A percentile compares a stretch with the other conserved stretches of the same genome.
Evolutionary conservation across 1,140 invertebrate genomes (phyloP).

Genomic region (Epicauta chinensis): DNA sequence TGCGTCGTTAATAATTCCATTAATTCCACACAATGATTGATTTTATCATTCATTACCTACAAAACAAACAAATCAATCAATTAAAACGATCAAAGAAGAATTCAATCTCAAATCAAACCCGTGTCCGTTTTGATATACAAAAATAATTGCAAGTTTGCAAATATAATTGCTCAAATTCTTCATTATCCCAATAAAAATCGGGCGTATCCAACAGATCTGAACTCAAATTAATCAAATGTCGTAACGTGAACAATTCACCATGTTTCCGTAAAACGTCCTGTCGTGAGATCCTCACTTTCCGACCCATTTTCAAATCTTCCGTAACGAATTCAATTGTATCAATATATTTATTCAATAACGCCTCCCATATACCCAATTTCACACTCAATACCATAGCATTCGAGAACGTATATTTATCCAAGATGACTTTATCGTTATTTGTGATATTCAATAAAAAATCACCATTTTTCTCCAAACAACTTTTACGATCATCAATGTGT

Average conservation of each 20-base stretch:
- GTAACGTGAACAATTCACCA: slow-evolving; percentile 82
- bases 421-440: slow-evolving; percentile 40
- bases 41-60: slow-evolving; percentile 89
- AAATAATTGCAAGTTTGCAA: slow-evolving; percentile 75
- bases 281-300: slow-evolving; percentile 58
- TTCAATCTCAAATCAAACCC: no score
- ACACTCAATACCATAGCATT: slow-evolving; percentile 90
- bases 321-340: slow-evolving; percentile 76
- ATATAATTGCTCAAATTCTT: slow-evolving; percentile 78
- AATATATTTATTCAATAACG: slow-evolving; percentile 73
- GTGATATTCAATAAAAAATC: slow-evolving; percentile 38
- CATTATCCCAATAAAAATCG: slow-evolving; percentile 96
- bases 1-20: slow-evolving; percentile 81
- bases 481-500: slow-evolving; percentile 24
- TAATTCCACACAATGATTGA: slow-evolving; percentile 87
- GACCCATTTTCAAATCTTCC: slow-evolving; percentile 69
- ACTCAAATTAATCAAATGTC: slow-evolving; percentile 86
- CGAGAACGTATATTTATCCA: slow-evolving; percentile 76
- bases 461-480: slow-evolving; percentile 31
- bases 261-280: slow-evolving; percentile 78
- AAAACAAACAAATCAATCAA: slow-evolving; percentile 31
- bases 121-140: slow-evolving; percentile 75
- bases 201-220: slow-evolving; percentile 91
- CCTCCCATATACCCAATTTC: slow-evolving; percentile 89
- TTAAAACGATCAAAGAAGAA: no score